Percentiles rank a stretch among this genome's conserved stretches.
phyloP scores from a whole-genome alignment of 23 tunicate genomes.

The Halocynthia aurantium region DNA sequence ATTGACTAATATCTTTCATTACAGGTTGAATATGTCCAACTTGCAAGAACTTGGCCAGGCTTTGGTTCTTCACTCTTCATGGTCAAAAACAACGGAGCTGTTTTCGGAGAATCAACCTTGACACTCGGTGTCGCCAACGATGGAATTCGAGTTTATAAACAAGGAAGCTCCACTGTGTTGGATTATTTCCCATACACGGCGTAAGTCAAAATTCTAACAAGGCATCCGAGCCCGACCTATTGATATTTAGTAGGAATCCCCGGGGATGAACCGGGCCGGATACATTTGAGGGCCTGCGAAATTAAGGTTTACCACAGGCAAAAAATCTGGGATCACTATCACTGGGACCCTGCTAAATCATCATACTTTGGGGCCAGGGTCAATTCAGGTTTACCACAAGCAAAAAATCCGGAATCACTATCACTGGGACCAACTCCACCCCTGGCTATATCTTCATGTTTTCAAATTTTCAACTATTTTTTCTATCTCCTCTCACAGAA shows the following conservation, averaged over 20 bases:
- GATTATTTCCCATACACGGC: constrained; percentile 74
- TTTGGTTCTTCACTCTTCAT: constrained; percentile 73
- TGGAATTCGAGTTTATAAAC: constrained; percentile 70
- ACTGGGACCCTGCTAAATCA: background rate
- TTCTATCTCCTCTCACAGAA: constrained; percentile 35
- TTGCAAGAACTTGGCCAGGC: constrained; percentile 87
- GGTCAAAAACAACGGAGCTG: constrained; percentile 81
- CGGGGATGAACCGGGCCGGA: too few relatives aligned
- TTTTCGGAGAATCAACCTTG: constrained; percentile 58
- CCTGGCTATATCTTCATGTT: too few relatives aligned
- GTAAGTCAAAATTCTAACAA: constrained; percentile 21
- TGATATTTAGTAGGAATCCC: too few relatives aligned
- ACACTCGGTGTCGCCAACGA: constrained; percentile 61
- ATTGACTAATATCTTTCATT: background rate
- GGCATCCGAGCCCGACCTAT: background rate
- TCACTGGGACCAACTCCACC: too few relatives aligned
- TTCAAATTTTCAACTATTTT: background rate
- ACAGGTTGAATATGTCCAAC: constrained; percentile 73
- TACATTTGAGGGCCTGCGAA: too few relatives aligned
- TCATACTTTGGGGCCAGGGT: background rate
- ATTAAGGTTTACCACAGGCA: too few relatives aligned
- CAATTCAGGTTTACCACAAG: background rate
- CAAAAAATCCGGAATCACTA: background rate
- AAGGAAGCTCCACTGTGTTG: constrained; percentile 44
- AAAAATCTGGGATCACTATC: background rate